Base-by-base conservation (phyloP, 2,113 vertebrate species). In the Salvelinus namaycush region DNA sequence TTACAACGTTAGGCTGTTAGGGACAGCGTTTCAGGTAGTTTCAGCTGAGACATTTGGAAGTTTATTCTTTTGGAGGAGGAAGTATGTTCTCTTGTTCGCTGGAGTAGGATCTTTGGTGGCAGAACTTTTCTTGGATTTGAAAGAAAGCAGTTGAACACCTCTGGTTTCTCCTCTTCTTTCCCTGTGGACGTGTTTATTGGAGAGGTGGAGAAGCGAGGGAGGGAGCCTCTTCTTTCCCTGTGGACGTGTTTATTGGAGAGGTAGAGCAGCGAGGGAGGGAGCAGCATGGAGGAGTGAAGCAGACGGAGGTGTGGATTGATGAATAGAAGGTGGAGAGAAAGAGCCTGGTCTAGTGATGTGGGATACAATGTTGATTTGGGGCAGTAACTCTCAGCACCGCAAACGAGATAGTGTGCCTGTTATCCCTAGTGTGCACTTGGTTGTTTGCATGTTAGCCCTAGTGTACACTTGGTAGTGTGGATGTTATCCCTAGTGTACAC, bases 271-370 rank as follows among this genome's bases (percentile, higher is more conserved):
- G 31, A 31, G 74, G 68, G 80, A 77, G 74, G 86, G 86, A 83
- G 83, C 82, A 68, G 82, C 78, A 77, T 88, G 27, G 60, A 57
- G 69, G 26, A 27, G 22, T 22, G 74, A 16, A 26, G 13, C 54
- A 20, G 51, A 54, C 1, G 12, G 39, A 62, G 26, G 54, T 31
- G 18, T 60, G 22, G 39, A 44, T 11, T 44, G 27, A 51, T 49
- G 72, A 51, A 59, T 12, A 39, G 51, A n/a, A 54, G 70, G 34
- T n/a, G 60, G 34, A 54, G 67, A 69, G 65, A 31, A 20, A 44
- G 71, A 13, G 14, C 20, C 4, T 0, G 18, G 29, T 22, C 24
- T 44, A 44, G 39, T 54, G 51, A 16, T 18, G 51, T 54, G 51
- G 16, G 18, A 3, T 54, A 54, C 12, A 54, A 54, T 54, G 51